Percentiles rank a stretch among this genome's conserved stretches.
These are phyloP conservation scores for Oscheius myriophilus DNA, from an alignment of 2,888 invertebrate genomes.

Conservation along the genomic window DNA sequence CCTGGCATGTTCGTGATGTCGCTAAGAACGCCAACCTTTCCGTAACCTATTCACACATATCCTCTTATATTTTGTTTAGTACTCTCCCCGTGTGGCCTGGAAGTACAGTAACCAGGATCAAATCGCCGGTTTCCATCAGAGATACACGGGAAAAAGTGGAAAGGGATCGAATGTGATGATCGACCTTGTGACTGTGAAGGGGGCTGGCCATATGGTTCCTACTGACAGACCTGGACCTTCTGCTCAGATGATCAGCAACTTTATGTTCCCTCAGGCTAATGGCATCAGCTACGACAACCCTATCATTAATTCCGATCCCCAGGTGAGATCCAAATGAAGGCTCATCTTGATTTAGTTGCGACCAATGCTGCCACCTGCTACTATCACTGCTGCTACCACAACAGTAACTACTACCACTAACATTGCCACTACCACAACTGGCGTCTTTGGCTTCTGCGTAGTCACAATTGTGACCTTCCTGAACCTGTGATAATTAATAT, in stretches of 20 bases:
- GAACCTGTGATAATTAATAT: too few relatives aligned
- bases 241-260: conserved; percentile 32
- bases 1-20: conserved; percentile 60
- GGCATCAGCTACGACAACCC: not conserved
- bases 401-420: too few relatives aligned
- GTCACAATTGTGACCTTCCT: too few relatives aligned
- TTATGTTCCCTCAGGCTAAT: conserved; percentile 7
- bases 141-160: conserved; percentile 39
- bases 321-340: too few relatives aligned
- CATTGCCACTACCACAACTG: too few relatives aligned
- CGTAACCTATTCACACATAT: not conserved
- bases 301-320: conserved; percentile 14
- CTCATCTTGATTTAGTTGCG: too few relatives aligned
- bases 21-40: conserved; percentile 38
- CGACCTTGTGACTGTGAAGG: conserved; percentile 63
- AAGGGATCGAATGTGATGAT: conserved; percentile 44
- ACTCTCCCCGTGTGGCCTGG: conserved; percentile 40
- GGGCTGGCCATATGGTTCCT: conserved; percentile 54
- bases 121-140: conserved; percentile 59
- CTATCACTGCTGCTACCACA: too few relatives aligned
- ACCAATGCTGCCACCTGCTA: too few relatives aligned
- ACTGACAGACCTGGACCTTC: conserved; percentile 44
- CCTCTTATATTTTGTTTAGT: conserved; percentile 39
- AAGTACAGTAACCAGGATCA: conserved; percentile 52
- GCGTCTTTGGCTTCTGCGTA: too few relatives aligned